Base-by-base conservation (phyloP, 2,888 invertebrate genomes). In the Dolichomitus sp. region DNA sequence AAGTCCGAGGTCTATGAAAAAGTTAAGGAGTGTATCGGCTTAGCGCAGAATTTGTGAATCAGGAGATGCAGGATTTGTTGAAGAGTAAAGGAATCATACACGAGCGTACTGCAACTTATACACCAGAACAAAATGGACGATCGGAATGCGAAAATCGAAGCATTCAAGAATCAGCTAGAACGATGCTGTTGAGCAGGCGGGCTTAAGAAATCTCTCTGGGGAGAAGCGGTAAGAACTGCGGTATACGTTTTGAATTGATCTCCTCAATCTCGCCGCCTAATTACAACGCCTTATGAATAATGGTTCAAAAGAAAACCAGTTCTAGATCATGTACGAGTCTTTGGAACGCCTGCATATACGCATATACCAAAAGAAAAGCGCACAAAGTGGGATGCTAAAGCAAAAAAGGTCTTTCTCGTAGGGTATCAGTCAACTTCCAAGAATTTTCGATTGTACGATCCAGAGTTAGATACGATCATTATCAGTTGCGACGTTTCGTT, bases 91-190 rank as follows among this genome's bases (percentile, higher is more conserved):
- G 84, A 5, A 88, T 86, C 12, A n/a, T 68, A 0, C 63, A 85
- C 9, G 77, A 83, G n/a, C 73, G 77, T 9, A 83, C 85, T 0
- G 74, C 85, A 5, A 80, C 84, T 0, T 86, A 85, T 37, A 86
- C 86, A 3, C 84, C 84, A 0, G 83, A 86, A n/a, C 84, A 87
- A 70, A 88, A 86, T 45, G 85, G 84, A 5, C 70, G 85, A 37
- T 81, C 76, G 4, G 83, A 88, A 59, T 75, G 85, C n/a, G 88
- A 88, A 52, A 85, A 83, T 65, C 74, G 84, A 1, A 87, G 83
- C 0, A 83, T 88, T 6, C 81, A 83, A 2, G 87, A 87, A 40
- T 69, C 74, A 14, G 86, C 84, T 0, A 77, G 84, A 17, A 85
- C 85, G 1, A 86, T 85, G 85, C 48, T 87, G 12, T 17, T 85